These are phyloP conservation scores for Pelochelys cantorii DNA, from an alignment of 2,797 vertebrate species.

Conservation along the genomic window DNA sequence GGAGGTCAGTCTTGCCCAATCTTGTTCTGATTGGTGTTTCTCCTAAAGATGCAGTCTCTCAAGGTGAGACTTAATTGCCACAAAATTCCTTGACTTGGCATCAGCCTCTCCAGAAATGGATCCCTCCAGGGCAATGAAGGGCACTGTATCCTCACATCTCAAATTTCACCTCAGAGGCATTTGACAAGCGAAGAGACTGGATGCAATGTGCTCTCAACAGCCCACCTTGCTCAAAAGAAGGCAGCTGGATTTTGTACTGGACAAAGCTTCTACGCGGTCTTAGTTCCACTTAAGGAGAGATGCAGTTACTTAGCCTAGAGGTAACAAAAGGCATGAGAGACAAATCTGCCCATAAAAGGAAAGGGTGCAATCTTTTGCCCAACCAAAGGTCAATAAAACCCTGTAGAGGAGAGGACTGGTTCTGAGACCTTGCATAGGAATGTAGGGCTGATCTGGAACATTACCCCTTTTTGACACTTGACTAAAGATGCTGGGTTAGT, in stretches of 20 bases:
- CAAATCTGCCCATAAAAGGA: background rate
- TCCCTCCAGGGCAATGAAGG: background rate
- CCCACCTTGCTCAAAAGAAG: background rate
- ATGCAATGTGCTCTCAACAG: background rate
- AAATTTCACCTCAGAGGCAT: background rate
- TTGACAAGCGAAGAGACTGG: background rate
- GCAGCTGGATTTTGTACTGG: accelerated
- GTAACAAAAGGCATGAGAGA: background rate
- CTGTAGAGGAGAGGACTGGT: accelerated
- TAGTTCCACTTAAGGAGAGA: too few relatives aligned
- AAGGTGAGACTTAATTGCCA: background rate
- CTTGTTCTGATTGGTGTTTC: background rate
- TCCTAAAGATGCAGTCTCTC: background rate
- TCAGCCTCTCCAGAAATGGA: background rate
- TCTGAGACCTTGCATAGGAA: background rate
- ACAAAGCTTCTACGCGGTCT: accelerated
- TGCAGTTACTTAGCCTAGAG: background rate
- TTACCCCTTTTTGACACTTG: background rate
- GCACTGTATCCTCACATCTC: background rate
- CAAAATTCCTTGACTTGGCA: background rate
- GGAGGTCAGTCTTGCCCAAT: background rate
- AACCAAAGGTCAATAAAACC: background rate
- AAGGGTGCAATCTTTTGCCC: background rate
- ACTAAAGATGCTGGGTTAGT: background rate
- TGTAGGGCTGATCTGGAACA: accelerated